Evolutionary conservation across 2,113 vertebrate species (phyloP).

Genomic region (Probosciger aterrimus): DNA sequence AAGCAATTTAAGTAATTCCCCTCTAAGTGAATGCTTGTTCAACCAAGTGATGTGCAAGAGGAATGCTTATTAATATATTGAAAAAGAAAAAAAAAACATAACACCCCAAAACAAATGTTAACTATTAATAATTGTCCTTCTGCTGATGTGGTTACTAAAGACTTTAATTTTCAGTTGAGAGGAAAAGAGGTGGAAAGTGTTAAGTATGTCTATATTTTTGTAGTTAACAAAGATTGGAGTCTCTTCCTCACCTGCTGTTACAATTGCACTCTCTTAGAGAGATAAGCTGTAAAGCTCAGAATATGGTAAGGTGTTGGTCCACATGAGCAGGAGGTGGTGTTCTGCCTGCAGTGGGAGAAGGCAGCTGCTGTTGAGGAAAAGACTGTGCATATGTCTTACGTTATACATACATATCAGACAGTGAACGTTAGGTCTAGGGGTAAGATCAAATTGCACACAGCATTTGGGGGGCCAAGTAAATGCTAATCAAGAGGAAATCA

Average conservation of each 20-base stretch:
- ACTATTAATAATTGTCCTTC: background rate
- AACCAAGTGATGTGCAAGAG: background rate
- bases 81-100: background rate
- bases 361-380: background rate
- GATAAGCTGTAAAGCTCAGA: background rate
- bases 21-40: background rate
- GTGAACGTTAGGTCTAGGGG: background rate
- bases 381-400: fast-evolving
- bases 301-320: fast-evolving
- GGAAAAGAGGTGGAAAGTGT: background rate
- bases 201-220: background rate
- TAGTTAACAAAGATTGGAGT: background rate
- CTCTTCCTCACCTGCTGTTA: background rate
- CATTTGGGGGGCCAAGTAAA: background rate
- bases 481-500: background rate
- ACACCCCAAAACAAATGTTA: background rate
- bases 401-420: background rate
- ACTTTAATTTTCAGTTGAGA: background rate
- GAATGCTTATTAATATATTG: background rate
- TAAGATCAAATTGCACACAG: background rate
- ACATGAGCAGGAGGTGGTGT: fast-evolving
- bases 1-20: background rate
- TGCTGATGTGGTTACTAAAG: background rate
- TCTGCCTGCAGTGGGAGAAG: background rate
- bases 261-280: background rate